Evolutionary conservation across 1,140 invertebrate species (phyloP).

Genomic region (Neodiprion virginianus): DNA sequence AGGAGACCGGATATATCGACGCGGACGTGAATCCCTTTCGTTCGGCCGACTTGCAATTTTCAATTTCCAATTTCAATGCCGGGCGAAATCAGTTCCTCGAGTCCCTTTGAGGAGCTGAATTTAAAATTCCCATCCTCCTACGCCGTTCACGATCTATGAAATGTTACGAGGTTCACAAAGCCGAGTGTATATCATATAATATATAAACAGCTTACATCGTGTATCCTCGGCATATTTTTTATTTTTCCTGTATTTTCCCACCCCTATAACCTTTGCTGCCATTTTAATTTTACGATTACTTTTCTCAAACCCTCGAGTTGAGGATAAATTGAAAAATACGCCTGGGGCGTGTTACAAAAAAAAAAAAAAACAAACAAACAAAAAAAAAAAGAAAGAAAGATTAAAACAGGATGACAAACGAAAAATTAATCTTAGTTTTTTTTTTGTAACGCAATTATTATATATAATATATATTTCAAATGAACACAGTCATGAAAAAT

Average conservation of each 20-base stretch:
- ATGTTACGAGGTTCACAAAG: neutral
- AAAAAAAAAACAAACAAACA: too few relatives aligned
- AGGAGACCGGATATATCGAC: conserved; percentile 9
- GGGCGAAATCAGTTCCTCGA: conserved; percentile 30
- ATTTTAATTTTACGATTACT: neutral
- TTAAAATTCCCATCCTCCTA: conserved; percentile 21
- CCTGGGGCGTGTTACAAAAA: too few relatives aligned
- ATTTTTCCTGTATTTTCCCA: neutral
- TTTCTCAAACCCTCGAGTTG: neutral
- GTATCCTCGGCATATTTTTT: neutral
- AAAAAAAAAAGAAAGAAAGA: too few relatives aligned
- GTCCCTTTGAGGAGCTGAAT: conserved; percentile 29
- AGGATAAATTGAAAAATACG: neutral
- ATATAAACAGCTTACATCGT: neutral
- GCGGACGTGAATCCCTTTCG: conserved; percentile 20
- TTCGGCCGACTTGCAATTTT: neutral
- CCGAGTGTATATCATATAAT: neutral
- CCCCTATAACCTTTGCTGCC: neutral
- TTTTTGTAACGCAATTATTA: too few relatives aligned
- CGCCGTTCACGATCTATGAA: conserved; percentile 29
- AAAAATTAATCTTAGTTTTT: too few relatives aligned
- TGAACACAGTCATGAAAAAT: too few relatives aligned
- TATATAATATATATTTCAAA: too few relatives aligned
- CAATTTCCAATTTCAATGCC: conserved; percentile 35
- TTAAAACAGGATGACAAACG: too few relatives aligned